Conservation (phyloP, 2,888 invertebrate genomes). For the Eurois occulta region DNA sequence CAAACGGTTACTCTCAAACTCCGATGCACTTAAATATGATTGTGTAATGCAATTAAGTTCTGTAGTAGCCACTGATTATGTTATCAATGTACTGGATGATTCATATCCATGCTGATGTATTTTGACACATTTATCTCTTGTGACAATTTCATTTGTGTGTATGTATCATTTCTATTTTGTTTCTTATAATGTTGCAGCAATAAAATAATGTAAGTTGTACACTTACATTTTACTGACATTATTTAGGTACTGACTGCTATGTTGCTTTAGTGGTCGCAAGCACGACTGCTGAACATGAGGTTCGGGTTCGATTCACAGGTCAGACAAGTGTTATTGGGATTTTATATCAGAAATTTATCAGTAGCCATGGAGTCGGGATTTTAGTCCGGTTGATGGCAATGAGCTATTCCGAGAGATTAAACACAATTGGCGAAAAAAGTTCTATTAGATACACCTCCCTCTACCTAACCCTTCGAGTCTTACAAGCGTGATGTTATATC, state of each 20-base stretch:
- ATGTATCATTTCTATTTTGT: slow-evolving; percentile 1
- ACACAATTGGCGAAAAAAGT: neutral
- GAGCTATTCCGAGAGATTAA: neutral
- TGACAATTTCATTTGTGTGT: slow-evolving; percentile 16
- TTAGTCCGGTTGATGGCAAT: neutral
- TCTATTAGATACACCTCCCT: neutral
- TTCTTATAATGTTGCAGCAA: neutral
- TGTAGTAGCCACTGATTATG: slow-evolving; percentile 60
- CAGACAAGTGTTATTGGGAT: neutral
- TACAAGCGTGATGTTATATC: neutral
- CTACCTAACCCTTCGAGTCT: neutral
- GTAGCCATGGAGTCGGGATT: neutral
- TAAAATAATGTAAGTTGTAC: neutral
- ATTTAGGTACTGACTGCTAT: neutral
- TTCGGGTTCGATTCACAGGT: neutral
- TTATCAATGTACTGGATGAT: slow-evolving; percentile 65
- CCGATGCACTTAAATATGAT: slow-evolving; percentile 11
- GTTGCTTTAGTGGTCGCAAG: neutral
- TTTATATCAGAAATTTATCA: neutral
- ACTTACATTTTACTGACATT: neutral
- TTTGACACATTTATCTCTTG: slow-evolving; percentile 24
- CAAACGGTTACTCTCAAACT: no score
- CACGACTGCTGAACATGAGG: neutral
- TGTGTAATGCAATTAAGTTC: slow-evolving; percentile 65
- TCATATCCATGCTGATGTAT: slow-evolving; percentile 65